These are phyloP conservation scores for Eulemur mongoz DNA, from an alignment of 2,797 vertebrate species.

Conservation along the genomic window DNA sequence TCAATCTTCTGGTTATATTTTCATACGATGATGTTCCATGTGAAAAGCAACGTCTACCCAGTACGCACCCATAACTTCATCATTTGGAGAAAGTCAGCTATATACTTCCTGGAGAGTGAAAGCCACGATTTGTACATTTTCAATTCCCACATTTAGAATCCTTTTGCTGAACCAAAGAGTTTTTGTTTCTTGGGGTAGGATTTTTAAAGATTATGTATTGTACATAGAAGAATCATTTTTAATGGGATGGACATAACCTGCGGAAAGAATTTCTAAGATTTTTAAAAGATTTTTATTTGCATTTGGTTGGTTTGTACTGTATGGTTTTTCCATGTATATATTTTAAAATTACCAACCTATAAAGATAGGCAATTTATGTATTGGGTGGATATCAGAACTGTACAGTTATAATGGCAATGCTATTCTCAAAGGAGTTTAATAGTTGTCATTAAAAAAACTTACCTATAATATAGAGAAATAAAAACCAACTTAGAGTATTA, in stretches of 20 bases:
- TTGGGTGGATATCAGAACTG: slow-evolving; percentile 53
- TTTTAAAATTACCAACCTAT: slow-evolving; percentile 76
- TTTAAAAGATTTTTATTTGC: slow-evolving; percentile 79
- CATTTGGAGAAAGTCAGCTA: not conserved
- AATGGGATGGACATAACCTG: slow-evolving; percentile 64
- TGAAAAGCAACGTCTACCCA: not conserved
- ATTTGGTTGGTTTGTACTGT: slow-evolving; percentile 76
- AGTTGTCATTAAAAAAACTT: slow-evolving; percentile 58
- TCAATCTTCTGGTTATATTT: slow-evolving; percentile 57
- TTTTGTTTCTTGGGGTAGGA: slow-evolving; percentile 75
- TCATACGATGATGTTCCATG: slow-evolving; percentile 25
- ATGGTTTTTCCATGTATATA: slow-evolving; percentile 74
- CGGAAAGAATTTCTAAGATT: slow-evolving; percentile 76
- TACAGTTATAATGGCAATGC: slow-evolving; percentile 57
- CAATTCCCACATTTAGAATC: slow-evolving; percentile 59
- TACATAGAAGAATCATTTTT: slow-evolving; percentile 78
- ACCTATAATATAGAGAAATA: slow-evolving; percentile 73
- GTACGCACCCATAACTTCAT: slow-evolving; percentile 1
- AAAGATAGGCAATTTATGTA: slow-evolving; percentile 28
- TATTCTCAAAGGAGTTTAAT: slow-evolving; percentile 56
- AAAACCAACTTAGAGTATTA: slow-evolving; percentile 4
- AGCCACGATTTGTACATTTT: not conserved
- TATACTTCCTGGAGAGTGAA: slow-evolving; percentile 20
- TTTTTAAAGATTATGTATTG: slow-evolving; percentile 78
- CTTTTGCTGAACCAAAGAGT: slow-evolving; percentile 83